Base-by-base conservation (phyloP, 2,113 vertebrate genomes). In the Ellobius talpinus region DNA sequence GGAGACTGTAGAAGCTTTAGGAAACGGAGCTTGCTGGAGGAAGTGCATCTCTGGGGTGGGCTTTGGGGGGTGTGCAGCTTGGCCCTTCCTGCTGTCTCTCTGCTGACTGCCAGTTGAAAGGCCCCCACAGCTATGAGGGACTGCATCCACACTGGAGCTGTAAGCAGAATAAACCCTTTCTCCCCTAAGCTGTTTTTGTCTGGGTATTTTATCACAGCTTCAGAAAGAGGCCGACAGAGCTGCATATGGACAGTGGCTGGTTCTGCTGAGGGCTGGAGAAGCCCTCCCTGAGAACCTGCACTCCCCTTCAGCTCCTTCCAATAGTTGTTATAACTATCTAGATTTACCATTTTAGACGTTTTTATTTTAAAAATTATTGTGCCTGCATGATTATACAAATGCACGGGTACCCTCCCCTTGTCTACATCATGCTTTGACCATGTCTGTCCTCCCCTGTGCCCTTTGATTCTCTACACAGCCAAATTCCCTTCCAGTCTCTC, bases 261-360 rank as follows among this genome's bases (percentile, higher is more conserved):
- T 39, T 73, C n/a, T 73, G 10, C 21, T 7, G 12, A 82, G 52
- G 9, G 9, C 7, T 0, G 4, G 10, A 11, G 12, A 24, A 58
- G 1, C 13, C 3, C 0, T 77, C 58, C 7, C 4, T 8, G 55
- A 1, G 10, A 61, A 1, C 10, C 13, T 47, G 42, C 2, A 0
- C 16, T 0, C 0, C 5, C 36, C 7, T 55, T 7, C 58, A 84
- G 3, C 65, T 68, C 12, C n/a, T 19, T 74, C n/a, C 36, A 50
- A 52, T 31, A 42, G 36, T 23, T 39, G 24, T 33, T 31, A 61
- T 45, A 45, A 33, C 39, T 58, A 23, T 61, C 7, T 45, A 74
- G 17, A 61, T 31, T 21, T 74, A 58, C 74, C 17, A 13, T 33
- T 73, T 73, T 73, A 88, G 13, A n/a, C n/a, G 7, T 72, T 39